These are phyloP conservation scores for Pagrus major DNA, from an alignment of 2,113 vertebrate species.

Conservation along the genomic window DNA sequence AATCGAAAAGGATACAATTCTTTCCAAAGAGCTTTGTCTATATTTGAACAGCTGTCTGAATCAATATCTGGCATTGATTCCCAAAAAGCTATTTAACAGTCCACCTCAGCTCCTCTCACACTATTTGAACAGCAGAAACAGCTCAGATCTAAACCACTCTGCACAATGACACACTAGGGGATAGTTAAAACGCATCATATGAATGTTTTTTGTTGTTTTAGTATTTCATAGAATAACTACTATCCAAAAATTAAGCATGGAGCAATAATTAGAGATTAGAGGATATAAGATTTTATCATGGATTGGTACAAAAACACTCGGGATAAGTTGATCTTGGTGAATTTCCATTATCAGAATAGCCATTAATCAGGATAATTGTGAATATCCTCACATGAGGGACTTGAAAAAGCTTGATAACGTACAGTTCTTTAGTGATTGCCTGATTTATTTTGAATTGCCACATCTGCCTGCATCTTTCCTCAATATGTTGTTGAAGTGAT, in stretches of 20 bases:
- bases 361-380: no score
- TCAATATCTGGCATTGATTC: conserved; percentile 34
- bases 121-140: conserved; percentile 42
- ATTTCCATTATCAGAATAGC: no score
- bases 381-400: no score
- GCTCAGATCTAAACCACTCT: conserved; percentile 24
- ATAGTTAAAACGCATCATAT: not conserved
- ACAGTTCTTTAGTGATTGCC: no score
- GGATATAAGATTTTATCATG: no score
- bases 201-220: not conserved
- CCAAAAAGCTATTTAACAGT: conserved; percentile 37
- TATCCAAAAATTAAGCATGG: not conserved
- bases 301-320: no score
- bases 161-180: conserved; percentile 11
- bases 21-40: conserved; percentile 15
- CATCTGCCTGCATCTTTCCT: no score
- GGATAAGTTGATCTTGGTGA: no score
- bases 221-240: not conserved
- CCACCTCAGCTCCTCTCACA: conserved; percentile 13
- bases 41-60: conserved; percentile 13
- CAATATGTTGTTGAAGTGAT: no score
- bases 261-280: no score
- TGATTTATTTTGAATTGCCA: no score
- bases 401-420: no score
- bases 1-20: not conserved